Percentiles rank a stretch among this genome's conserved stretches.
Conservation (phyloP, 2,113 vertebrate genomes). For the Coryphaenoides rupestris region DNA sequence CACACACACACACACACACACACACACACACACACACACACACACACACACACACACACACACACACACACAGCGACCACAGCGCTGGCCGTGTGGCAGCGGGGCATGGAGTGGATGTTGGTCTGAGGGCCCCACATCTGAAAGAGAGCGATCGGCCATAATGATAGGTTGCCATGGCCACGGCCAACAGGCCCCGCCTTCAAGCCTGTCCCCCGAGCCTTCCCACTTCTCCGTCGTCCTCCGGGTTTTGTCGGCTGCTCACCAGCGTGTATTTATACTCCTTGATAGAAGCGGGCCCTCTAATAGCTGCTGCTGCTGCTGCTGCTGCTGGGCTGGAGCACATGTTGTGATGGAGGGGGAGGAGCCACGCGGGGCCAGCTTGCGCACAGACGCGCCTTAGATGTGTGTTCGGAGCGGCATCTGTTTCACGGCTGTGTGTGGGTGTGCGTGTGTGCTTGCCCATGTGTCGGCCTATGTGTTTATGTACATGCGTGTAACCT, state of each 20-base stretch:
- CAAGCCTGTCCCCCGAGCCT: conserved; percentile 25
- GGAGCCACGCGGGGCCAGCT: neutral
- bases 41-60: conserved; percentile 21
- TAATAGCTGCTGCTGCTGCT: conserved; percentile 25
- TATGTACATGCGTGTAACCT: neutral
- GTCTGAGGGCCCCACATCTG: conserved; percentile 48
- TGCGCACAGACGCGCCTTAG: neutral
- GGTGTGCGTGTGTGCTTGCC: neutral
- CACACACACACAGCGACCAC: neutral
- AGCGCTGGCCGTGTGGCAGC: conserved; percentile 20
- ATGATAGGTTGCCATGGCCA: conserved; percentile 55
- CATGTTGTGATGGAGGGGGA: conserved; percentile 6
- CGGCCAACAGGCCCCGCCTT: conserved; percentile 25
- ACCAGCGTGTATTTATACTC: conserved; percentile 48
- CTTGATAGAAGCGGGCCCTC: conserved; percentile 32
- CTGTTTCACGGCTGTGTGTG: too few species aligned
- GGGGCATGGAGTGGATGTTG: conserved; percentile 35
- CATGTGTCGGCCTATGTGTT: neutral
- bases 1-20: conserved; percentile 5
- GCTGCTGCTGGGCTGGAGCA: neutral
- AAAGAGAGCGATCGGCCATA: conserved; percentile 38
- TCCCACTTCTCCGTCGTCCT: conserved; percentile 17
- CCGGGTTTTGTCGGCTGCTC: neutral
- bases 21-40: conserved; percentile 19
- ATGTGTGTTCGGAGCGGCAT: too few species aligned